A percentile compares a stretch with the other conserved stretches of the same genome.
These are phyloP conservation scores for Dicrostonyx torquatus DNA, from an alignment of 2,797 vertebrate species.

Conservation along the genomic window DNA sequence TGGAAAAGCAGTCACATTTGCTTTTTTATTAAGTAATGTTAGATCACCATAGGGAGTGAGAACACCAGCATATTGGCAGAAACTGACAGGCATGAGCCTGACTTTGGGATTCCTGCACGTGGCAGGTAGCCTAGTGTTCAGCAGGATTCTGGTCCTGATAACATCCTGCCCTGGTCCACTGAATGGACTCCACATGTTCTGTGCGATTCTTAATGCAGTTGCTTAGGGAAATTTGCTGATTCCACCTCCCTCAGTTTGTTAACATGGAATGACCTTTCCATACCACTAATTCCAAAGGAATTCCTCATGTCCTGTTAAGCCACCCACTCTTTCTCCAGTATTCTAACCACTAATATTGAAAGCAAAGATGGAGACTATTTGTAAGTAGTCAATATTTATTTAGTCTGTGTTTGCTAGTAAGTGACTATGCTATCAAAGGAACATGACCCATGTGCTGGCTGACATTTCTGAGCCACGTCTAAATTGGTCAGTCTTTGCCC, in stretches of 20 bases:
- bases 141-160: not conserved
- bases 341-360: not conserved
- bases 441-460: rapidly evolving
- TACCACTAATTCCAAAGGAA: not conserved
- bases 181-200: not conserved
- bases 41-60: conserved; percentile 55
- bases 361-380: conserved; percentile 28
- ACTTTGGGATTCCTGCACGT: not conserved
- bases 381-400: not conserved
- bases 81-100: not conserved
- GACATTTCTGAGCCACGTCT: not conserved
- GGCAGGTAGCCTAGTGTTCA: not conserved
- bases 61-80: conserved; percentile 44
- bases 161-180: conserved; percentile 21
- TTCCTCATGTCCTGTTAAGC: not conserved
- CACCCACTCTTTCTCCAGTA: not conserved
- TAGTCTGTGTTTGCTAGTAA: not conserved
- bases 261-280: not conserved
- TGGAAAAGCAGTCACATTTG: conserved; percentile 1
- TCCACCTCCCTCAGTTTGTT: not conserved
- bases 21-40: conserved; percentile 64
- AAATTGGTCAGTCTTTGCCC: not conserved
- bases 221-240: not conserved
- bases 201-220: not conserved
- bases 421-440: not conserved